Conservation (phyloP, 2,888 invertebrate genomes). For the Sesia apiformis region DNA sequence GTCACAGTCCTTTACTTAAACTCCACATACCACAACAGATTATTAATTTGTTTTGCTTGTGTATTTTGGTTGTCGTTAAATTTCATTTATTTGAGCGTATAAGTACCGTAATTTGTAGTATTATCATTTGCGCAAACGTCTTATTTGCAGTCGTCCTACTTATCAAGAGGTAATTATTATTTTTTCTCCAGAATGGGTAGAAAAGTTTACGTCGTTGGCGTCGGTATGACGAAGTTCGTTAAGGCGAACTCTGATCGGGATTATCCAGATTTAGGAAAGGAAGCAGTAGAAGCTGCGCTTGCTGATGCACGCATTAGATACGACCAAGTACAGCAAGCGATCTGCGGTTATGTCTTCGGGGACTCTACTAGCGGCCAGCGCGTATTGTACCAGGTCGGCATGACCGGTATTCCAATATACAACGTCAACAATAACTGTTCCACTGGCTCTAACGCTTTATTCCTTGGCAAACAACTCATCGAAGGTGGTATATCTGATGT, state of each 20-base stretch:
- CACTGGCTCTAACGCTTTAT: slow-evolving; percentile 94
- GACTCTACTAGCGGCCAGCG: slow-evolving; percentile 97
- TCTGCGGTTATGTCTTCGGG: slow-evolving; percentile 95
- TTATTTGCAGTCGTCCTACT: slow-evolving; percentile 32
- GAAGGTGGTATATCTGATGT: slow-evolving; percentile 91
- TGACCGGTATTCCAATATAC: slow-evolving; percentile 97
- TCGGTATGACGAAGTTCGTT: slow-evolving; percentile 99
- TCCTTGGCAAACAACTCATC: slow-evolving; percentile 93
- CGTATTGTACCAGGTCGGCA: slow-evolving; percentile 93
- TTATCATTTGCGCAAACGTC: background rate
- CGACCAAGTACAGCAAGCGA: slow-evolving; percentile 88
- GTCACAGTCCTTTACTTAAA: too few species aligned
- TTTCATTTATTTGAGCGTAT: too few species aligned
- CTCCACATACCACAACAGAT: too few species aligned
- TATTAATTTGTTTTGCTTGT: too few species aligned
- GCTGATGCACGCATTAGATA: slow-evolving; percentile 87
- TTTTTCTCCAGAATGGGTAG: slow-evolving; percentile 51
- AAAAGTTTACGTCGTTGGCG: slow-evolving; percentile 92
- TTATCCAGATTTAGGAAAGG: slow-evolving; percentile 96
- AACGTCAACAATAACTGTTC: slow-evolving; percentile 99
- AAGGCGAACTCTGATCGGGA: slow-evolving; percentile 94
- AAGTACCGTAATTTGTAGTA: too few species aligned
- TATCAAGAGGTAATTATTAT: slow-evolving; percentile 54
- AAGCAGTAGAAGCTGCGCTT: slow-evolving; percentile 92
- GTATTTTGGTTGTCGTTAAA: too few species aligned